phyloP scores from a whole-genome alignment of 2,113 vertebrate species.

The Mustela nigripes region DNA sequence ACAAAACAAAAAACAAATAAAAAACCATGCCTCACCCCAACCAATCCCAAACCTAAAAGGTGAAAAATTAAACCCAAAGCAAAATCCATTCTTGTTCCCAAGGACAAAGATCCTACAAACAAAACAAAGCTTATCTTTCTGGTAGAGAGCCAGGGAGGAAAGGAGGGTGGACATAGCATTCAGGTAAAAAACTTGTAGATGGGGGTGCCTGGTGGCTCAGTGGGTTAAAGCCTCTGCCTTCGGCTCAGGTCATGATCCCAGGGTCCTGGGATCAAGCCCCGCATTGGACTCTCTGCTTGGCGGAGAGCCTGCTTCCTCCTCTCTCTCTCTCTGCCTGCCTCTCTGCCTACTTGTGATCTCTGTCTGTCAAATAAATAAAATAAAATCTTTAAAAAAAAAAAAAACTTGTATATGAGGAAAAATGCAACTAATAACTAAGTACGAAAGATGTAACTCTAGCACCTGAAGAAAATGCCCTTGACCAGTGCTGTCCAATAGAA shows the following conservation, averaged over 20 bases:
- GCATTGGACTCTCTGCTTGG: no score
- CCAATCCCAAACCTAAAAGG: neutral
- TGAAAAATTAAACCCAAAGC: conserved; percentile 14
- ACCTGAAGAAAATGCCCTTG: conserved; percentile 12
- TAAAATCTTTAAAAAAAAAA: neutral
- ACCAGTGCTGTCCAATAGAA: neutral
- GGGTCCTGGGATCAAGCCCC: no score
- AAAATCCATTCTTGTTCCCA: conserved; percentile 25
- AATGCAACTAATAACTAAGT: neutral
- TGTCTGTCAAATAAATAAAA: no score
- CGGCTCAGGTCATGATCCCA: no score
- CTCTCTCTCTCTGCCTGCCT: no score
- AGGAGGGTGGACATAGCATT: neutral
- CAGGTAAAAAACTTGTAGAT: neutral
- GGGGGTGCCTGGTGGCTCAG: no score
- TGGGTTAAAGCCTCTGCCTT: no score
- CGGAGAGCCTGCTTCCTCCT: no score
- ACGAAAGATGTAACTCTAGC: neutral
- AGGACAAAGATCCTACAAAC: neutral
- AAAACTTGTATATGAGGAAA: neutral
- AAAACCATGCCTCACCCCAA: neutral
- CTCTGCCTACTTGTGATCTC: no score
- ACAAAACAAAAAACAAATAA: neutral
- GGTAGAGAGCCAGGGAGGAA: neutral
- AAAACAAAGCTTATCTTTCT: conserved; percentile 34